phyloP scores from a whole-genome alignment of 92 coral and sea anemone genomes.

The Phenganax subtilis region DNA sequence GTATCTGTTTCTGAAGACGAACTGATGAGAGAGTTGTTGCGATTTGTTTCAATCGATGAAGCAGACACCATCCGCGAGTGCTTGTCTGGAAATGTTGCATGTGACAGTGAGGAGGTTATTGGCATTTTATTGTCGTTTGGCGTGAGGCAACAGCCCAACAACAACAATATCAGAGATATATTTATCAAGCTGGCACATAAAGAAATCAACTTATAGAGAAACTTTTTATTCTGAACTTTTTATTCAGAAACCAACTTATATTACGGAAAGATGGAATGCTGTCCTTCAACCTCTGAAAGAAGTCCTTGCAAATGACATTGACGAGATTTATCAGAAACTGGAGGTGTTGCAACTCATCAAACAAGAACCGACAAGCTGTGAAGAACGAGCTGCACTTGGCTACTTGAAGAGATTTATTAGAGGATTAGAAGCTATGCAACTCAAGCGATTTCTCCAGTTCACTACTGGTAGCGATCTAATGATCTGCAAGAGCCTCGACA shows the following conservation, averaged over 20 bases:
- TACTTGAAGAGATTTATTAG: slow-evolving; percentile 29
- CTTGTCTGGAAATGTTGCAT: slow-evolving; percentile 9
- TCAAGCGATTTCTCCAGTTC: slow-evolving; percentile 7
- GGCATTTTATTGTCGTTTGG: slow-evolving; percentile 5
- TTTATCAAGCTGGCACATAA: slow-evolving; percentile 11
- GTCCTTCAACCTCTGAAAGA: not conserved
- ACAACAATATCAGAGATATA: not conserved
- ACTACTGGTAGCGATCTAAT: slow-evolving; percentile 30
- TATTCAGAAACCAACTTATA: slow-evolving; percentile 17
- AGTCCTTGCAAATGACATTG: not conserved
- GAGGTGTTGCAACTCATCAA: not conserved
- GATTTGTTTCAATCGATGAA: slow-evolving; percentile 15
- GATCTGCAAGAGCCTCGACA: slow-evolving; percentile 13
- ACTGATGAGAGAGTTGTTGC: not conserved
- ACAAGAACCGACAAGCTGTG: not conserved
- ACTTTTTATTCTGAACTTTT: too few species aligned
- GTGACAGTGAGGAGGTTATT: slow-evolving; percentile 16
- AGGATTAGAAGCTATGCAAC: slow-evolving; percentile 23
- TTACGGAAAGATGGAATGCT: slow-evolving; percentile 16
- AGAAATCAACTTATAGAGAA: not conserved
- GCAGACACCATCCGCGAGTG: slow-evolving; percentile 12
- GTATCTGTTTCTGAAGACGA: slow-evolving; percentile 8
- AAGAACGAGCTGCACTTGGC: slow-evolving; percentile 6
- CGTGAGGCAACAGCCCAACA: slow-evolving; percentile 6
- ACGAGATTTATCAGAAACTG: slow-evolving; percentile 4